Percentiles rank a stretch among this genome's conserved stretches.
Conservation (phyloP, 2,888 invertebrate genomes). For the Parnassius mnemosyne region DNA sequence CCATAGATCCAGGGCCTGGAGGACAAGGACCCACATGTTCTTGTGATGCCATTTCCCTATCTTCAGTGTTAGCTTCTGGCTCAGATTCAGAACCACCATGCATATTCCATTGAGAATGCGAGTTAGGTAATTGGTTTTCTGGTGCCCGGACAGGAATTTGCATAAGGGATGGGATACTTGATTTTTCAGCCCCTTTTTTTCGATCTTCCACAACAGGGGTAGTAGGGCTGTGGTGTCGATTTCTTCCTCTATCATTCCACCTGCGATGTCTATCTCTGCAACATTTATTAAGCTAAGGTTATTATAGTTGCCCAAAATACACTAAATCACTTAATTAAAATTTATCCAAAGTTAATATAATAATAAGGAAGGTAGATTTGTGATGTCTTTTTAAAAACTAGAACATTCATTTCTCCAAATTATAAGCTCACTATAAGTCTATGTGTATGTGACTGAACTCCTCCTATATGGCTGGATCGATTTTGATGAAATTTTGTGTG, state of each 20-base stretch:
- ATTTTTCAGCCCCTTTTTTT: slow-evolving; percentile 46
- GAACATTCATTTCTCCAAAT: too few relatives aligned
- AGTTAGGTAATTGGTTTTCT: slow-evolving; percentile 48
- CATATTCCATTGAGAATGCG: slow-evolving; percentile 49
- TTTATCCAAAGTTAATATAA: too few relatives aligned
- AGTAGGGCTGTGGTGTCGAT: slow-evolving; percentile 53
- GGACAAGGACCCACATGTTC: slow-evolving; percentile 28
- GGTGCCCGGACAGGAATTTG: slow-evolving; percentile 60
- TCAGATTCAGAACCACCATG: slow-evolving; percentile 40
- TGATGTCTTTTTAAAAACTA: too few relatives aligned
- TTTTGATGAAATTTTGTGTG: too few relatives aligned
- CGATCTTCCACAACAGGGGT: slow-evolving; percentile 56
- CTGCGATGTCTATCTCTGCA: slow-evolving; percentile 58
- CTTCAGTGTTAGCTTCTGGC: slow-evolving; percentile 44
- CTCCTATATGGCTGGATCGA: too few relatives aligned
- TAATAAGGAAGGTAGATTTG: too few relatives aligned
- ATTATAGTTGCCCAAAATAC: too few relatives aligned
- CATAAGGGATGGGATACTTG: slow-evolving; percentile 61
- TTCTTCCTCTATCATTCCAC: slow-evolving; percentile 61
- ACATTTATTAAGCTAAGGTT: not conserved
- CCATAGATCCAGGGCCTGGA: slow-evolving; percentile 33
- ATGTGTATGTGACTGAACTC: too few relatives aligned
- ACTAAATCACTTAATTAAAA: too few relatives aligned
- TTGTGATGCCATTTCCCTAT: slow-evolving; percentile 27
- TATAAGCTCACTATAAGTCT: too few relatives aligned